These are phyloP conservation scores for Drosophila lini DNA, from an alignment of 1,140 invertebrate genomes.

Conservation along the genomic window DNA sequence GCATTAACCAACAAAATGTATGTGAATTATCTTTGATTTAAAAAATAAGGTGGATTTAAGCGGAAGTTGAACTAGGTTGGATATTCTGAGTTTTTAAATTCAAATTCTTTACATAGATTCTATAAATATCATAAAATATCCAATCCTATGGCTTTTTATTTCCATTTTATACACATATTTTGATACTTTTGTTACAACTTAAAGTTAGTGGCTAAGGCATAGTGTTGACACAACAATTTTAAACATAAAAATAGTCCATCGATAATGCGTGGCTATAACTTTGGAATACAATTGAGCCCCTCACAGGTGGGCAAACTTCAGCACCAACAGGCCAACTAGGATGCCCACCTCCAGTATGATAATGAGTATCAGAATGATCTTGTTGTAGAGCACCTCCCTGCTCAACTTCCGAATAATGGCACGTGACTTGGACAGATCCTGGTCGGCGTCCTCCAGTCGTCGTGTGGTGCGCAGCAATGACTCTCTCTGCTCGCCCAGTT, in stretches of 20 bases:
- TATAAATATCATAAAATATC: not conserved
- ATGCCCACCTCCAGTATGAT: constrained; percentile 84
- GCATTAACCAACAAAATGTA: constrained; percentile 21
- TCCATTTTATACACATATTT: constrained; percentile 4
- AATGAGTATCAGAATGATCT: constrained; percentile 84
- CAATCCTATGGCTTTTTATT: not conserved
- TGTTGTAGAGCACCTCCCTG: constrained; percentile 85
- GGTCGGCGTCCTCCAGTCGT: constrained; percentile 85
- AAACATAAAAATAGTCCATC: constrained; percentile 8
- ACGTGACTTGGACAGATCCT: constrained; percentile 83
- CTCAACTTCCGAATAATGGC: constrained; percentile 83
- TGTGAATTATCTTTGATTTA: not conserved
- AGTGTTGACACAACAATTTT: constrained; percentile 9
- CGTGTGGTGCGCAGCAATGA: constrained; percentile 84
- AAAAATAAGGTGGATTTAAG: not conserved
- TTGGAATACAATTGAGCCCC: constrained; percentile 41
- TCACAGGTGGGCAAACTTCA: constrained; percentile 68
- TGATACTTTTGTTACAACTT: constrained; percentile 6
- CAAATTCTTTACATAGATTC: too few species aligned
- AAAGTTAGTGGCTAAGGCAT: constrained; percentile 13
- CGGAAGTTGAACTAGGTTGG: not conserved
- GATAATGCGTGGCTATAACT: constrained; percentile 17
- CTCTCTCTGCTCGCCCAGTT: constrained; percentile 85
- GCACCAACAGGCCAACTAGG: constrained; percentile 63
- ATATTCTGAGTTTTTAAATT: not conserved